Base-by-base conservation (phyloP, 1,140 invertebrate species). In the Drosophila watanabei region DNA sequence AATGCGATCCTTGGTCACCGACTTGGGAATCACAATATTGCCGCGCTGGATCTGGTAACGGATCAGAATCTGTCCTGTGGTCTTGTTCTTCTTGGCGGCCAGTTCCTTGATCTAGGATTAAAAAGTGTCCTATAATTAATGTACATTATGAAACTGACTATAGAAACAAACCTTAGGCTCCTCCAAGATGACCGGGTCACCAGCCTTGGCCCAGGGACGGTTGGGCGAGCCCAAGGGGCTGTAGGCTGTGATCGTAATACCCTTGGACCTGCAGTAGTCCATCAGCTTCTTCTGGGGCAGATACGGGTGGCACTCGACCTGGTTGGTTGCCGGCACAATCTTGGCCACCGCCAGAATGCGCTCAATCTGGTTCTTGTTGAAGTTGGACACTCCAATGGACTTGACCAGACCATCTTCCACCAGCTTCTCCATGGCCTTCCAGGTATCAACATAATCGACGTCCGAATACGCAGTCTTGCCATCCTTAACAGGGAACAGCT, bases 371-470 rank as follows among this genome's bases (percentile, higher is more conserved):
- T 95, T 93, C 58, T 94, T 95, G 85, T 97, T 98, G 92, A 98
- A 98, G 92, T 98, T 98, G 2, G 97, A 98, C 2, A 98, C 68
- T 24, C 97, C 97, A 85, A 98, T 97, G 20, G 95, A 95, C 78
- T 95, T 96, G 1, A 95, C 94, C 20, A 97, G 93, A 14, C 97
- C 97, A 63, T 94, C 93, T 56, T 95, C 93, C 4, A 96, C 95
- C 48, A 95, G 95, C 75, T 96, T 94, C 92, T 98, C 97, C 95
- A 98, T 95, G 28, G 94, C 97, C 93, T 95, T 95, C 97, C 97
- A 98, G 1, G 97, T 97, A 35, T 97, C 96, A 0, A 96, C 86
- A 80, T 96, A 97, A 92, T 97, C 96, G 35, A 95, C 94, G 48
- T 95, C 94, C 14, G 94, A 96, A 66, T 93, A 95, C 5, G 94